Evolutionary conservation across 2,113 vertebrate genomes (phyloP), one percentile per base, ranked within the genome.

Genomic region (Strix aluco): DNA sequence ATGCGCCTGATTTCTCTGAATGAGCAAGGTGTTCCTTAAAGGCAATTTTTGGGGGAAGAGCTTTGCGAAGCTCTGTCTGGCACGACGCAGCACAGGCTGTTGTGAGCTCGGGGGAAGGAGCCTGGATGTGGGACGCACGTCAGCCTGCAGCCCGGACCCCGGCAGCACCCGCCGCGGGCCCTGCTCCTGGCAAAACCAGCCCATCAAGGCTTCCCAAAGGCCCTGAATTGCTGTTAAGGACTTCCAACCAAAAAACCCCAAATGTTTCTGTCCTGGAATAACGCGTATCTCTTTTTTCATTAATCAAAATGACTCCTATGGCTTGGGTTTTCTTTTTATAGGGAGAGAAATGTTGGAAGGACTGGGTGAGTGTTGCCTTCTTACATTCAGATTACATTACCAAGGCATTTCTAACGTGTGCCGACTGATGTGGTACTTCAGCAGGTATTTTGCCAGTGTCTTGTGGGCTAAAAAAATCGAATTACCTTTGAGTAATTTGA

Each of bases 51-150:
- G 83, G 42, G 97, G 97, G 96, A 95, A 96, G 92, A 97, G 78
- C 91, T 97, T 96, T 91, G 95, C 75, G 14, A 95, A 86, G 78
- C 79, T 62, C 97, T 30, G 92, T 71, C 95, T 96, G 97, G 96
- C 97, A 83, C 85, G 78, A 79, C 34, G 49, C 42, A 61, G 58
- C 78, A 1, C 83, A 13, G 83, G 84, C 80, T 84, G 93, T 13
- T 8, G 63, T 25, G 69, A 74, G 27, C 70, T 26, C 2, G 7
- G 65, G 26, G 63, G 21, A 34, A 44, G 2, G 61, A 52, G 72
- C 5, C 19, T 23, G 81, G 40, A 16, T 11, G 70, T 7, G 75
- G 75, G 70, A 44, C 30, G 13, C 11, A 0, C 9, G 5, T 46
- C 29, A 5, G 27, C 8, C 52, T n/a, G 73, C 42, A 44, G 36